These are phyloP conservation scores for Euschistus heros DNA, from an alignment of 1,140 invertebrate species.

Conservation along the genomic window DNA sequence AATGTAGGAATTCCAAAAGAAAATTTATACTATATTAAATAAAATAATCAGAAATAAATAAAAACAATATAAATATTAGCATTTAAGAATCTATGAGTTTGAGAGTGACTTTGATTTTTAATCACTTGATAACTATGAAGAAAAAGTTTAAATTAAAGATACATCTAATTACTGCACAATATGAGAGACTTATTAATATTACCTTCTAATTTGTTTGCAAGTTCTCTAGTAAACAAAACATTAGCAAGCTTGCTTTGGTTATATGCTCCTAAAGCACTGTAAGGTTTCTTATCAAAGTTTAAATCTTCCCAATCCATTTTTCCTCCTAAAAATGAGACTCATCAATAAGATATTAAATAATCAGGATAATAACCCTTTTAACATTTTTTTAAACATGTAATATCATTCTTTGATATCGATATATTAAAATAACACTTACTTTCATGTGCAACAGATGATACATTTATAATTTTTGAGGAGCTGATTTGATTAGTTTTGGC, in stretches of 20 bases:
- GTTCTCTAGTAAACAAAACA: constrained; percentile 55
- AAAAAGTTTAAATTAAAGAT: no score
- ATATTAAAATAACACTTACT: constrained; percentile 33
- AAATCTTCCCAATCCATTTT: constrained; percentile 57
- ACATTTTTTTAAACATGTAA: not conserved
- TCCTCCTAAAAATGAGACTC: constrained; percentile 36
- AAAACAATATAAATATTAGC: no score
- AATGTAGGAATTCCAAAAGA: no score
- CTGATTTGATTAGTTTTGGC: constrained; percentile 44
- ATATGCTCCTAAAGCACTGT: constrained; percentile 49
- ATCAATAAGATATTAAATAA: no score
- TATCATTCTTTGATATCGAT: not conserved
- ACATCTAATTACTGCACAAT: no score
- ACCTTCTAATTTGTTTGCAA: constrained; percentile 46
- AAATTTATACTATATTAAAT: no score
- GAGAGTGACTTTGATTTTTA: no score
- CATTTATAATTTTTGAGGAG: constrained; percentile 55
- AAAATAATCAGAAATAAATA: no score
- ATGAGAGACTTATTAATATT: constrained; percentile 20
- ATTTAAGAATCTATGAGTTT: no score
- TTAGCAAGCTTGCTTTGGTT: constrained; percentile 65
- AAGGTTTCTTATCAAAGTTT: constrained; percentile 48
- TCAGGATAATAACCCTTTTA: no score
- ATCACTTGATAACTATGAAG: no score
- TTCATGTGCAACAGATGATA: constrained; percentile 53